A percentile compares a stretch with the other conserved stretches of the same genome.
These are phyloP conservation scores for Balaeniceps rex DNA, from an alignment of 2,113 vertebrate species.

Conservation along the genomic window DNA sequence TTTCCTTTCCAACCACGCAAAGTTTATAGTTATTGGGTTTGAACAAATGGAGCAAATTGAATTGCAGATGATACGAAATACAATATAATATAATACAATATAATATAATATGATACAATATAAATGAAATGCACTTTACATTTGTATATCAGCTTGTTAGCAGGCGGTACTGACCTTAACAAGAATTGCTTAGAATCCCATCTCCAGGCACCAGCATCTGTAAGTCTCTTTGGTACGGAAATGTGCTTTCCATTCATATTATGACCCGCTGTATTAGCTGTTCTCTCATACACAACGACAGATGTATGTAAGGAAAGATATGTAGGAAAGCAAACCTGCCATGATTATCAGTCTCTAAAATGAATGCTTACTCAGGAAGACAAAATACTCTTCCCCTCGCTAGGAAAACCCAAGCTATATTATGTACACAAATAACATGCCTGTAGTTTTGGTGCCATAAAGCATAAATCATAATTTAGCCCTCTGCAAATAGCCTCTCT, in stretches of 20 bases:
- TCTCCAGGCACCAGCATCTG: background rate
- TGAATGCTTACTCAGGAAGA: background rate
- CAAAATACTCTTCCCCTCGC: background rate
- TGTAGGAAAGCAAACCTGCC: slow-evolving; percentile 13
- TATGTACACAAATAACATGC: background rate
- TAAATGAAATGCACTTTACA: background rate
- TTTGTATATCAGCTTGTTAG: background rate
- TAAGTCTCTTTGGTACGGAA: background rate
- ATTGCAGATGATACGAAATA: background rate
- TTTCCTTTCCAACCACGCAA: background rate
- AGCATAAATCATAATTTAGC: slow-evolving; percentile 44
- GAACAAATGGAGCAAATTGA: background rate
- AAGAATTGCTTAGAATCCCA: background rate
- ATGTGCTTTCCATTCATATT: background rate
- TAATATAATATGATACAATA: background rate
- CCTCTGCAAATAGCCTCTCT: background rate
- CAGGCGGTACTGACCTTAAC: background rate
- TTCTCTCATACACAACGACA: background rate
- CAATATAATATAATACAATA: background rate
- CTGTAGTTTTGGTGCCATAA: slow-evolving; percentile 27
- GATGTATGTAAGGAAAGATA: background rate
- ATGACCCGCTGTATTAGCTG: background rate
- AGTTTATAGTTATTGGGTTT: background rate
- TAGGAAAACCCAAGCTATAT: background rate
- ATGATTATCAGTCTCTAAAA: background rate